Evolutionary conservation across 2,888 invertebrate species (phyloP), one percentile per base, ranked within the genome.

Genomic region (Drosophila nr. fundita): DNA sequence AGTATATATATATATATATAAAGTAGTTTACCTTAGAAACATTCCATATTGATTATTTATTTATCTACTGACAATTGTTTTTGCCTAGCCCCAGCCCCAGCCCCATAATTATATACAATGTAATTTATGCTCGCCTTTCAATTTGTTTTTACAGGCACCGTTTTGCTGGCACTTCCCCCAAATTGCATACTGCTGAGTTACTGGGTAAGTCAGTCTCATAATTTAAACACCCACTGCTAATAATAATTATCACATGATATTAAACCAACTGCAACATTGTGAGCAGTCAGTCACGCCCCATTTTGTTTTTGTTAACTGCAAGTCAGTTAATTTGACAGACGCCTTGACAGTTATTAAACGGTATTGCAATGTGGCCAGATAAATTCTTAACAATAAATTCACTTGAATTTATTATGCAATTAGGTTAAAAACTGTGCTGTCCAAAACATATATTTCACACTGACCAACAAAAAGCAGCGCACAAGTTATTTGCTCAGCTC

Each of bases 401-500:
- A 48, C 58, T 71, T 59, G 61, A 87, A 87, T 87, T 87, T 87
- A 87, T 87, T 89, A 73, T 79, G 84, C 86, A 84, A 87, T 89
- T 84, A 87, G 81, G 81, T 81, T 82, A 84, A 87, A 83, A 55
- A 55, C 68, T 52, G 55, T 27, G 48, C 60, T 58, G 50, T 60
- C 32, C 63, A 67, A 64, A 64, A 49, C 61, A 78, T 76, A 76
- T 69, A 76, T 69, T 66, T 49, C 42, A 77, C 77, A 77, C 68
- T 81, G 82, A 73, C 82, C 79, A 61, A 63, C 72, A 65, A 65
- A 65, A 76, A 71, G 63, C 64, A 76, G 58, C 66, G 40, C n/a
- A 64, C 62, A 80, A 78, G 54, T 55, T 63, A 73, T 71, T 73
- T 76, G 67, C 69, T 45, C 29, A 50, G 65, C 32, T 49, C 40